A percentile compares a stretch with the other conserved stretches of the same genome.
phyloP scores from a whole-genome alignment of 2,797 vertebrate genomes.

The Stomatorhinus walkeri region DNA sequence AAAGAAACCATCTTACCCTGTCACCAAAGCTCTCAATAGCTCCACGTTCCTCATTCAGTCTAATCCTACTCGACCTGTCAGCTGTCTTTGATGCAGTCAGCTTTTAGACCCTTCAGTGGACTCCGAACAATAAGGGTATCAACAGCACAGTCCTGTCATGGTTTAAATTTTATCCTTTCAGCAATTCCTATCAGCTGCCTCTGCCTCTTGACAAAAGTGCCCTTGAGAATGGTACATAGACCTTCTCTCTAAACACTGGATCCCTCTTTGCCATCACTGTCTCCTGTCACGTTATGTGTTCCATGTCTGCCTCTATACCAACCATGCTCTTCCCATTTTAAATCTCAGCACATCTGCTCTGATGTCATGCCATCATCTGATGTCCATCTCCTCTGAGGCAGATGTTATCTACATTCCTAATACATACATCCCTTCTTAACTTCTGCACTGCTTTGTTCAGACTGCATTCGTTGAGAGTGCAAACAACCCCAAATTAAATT shows the following conservation, averaged over 20 bases:
- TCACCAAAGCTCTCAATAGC: background rate
- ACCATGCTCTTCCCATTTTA: background rate
- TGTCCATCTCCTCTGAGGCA: background rate
- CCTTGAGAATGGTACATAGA: background rate
- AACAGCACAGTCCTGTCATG: constrained; percentile 4
- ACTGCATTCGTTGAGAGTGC: background rate
- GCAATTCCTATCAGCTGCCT: background rate
- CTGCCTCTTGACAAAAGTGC: background rate
- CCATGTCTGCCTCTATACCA: background rate
- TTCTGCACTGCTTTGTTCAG: background rate
- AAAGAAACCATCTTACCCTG: background rate
- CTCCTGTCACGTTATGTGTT: background rate
- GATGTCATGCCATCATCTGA: background rate
- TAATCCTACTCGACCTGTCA: background rate
- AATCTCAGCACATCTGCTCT: background rate
- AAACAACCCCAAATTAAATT: background rate
- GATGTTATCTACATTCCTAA: background rate
- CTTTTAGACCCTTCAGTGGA: constrained; percentile 6
- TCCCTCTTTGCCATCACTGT: background rate
- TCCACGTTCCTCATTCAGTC: background rate
- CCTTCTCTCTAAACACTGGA: background rate
- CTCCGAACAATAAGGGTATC: background rate
- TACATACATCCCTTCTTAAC: background rate
- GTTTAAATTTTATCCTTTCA: background rate
- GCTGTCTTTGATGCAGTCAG: background rate